phyloP scores from a whole-genome alignment of 2,797 vertebrate species.

The Peromyscus eremicus region DNA sequence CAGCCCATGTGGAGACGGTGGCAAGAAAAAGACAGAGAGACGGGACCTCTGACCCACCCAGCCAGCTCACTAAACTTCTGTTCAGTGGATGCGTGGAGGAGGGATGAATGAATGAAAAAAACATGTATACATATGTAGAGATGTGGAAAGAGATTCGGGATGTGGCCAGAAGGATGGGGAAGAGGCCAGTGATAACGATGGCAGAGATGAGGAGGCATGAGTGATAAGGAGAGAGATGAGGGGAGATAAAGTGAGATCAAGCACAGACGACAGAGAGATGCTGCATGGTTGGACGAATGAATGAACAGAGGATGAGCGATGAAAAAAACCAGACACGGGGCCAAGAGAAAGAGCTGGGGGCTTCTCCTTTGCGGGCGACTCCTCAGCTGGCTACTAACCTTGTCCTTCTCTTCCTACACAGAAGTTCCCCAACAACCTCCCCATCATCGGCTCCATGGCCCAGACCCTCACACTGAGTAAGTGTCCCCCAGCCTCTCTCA shows the following conservation, averaged over 20 bases:
- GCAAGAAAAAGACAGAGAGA: not conserved
- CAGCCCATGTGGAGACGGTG: not conserved
- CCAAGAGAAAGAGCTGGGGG: not conserved
- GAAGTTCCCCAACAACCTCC: not conserved
- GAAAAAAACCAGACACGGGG: not conserved
- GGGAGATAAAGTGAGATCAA: not conserved
- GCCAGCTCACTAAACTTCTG: not conserved
- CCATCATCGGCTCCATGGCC: slow-evolving; percentile 50
- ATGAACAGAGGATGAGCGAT: not conserved
- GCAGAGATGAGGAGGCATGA: not conserved
- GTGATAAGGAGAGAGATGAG: not conserved
- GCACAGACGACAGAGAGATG: not conserved
- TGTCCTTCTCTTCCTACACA: slow-evolving; percentile 45
- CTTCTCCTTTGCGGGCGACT: not conserved
- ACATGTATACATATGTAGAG: not conserved
- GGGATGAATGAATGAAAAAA: not conserved
- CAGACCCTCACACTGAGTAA: slow-evolving; percentile 78
- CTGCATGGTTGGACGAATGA: too few species aligned
- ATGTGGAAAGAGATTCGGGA: not conserved
- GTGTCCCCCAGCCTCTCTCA: slow-evolving; percentile 52
- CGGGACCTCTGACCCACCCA: not conserved
- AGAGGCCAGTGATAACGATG: not conserved
- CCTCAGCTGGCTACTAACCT: not conserved
- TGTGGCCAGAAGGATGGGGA: not conserved
- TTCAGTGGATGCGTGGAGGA: not conserved